phyloP scores from a whole-genome alignment of 1,140 invertebrate genomes.

The Kradibia gibbosae region DNA sequence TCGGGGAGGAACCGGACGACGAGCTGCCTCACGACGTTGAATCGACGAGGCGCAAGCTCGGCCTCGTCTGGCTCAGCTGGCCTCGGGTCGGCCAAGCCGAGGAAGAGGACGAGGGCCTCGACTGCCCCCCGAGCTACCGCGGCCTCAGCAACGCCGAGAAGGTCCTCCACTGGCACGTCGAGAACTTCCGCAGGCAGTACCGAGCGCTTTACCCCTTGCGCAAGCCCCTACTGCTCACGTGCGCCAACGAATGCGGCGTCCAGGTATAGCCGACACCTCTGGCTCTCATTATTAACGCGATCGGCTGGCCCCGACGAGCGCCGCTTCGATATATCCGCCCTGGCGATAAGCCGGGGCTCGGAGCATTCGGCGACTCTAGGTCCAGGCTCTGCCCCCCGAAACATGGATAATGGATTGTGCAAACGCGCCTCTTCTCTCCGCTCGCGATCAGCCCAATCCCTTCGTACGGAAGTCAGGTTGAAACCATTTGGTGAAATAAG shows the following conservation, averaged over 20 bases:
- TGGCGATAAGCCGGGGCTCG: too few species aligned
- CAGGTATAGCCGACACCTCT: constrained; percentile 75
- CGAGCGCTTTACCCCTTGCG: constrained; percentile 77
- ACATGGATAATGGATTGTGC: too few species aligned
- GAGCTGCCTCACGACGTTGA: constrained; percentile 55
- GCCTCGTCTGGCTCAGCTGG: constrained; percentile 73
- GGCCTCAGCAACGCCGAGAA: constrained; percentile 85
- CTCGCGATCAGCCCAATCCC: too few species aligned
- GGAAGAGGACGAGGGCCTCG: constrained; percentile 72
- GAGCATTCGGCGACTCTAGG: too few species aligned
- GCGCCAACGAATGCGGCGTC: constrained; percentile 86
- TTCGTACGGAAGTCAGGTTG: too few species aligned
- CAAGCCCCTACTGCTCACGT: constrained; percentile 82
- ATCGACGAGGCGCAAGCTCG: constrained; percentile 69
- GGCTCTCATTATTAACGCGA: too few species aligned
- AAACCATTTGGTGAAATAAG: too few species aligned
- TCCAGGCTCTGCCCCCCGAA: too few species aligned
- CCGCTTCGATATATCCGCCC: too few species aligned
- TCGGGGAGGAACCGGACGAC: neutral
- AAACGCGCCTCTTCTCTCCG: too few species aligned
- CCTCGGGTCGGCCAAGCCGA: constrained; percentile 62
- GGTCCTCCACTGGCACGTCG: constrained; percentile 81
- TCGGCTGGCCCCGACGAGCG: too few species aligned
- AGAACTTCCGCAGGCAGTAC: constrained; percentile 90
- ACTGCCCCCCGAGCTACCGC: constrained; percentile 82